phyloP scores from a whole-genome alignment of 2,113 vertebrate genomes.

The Gila orcuttii region DNA sequence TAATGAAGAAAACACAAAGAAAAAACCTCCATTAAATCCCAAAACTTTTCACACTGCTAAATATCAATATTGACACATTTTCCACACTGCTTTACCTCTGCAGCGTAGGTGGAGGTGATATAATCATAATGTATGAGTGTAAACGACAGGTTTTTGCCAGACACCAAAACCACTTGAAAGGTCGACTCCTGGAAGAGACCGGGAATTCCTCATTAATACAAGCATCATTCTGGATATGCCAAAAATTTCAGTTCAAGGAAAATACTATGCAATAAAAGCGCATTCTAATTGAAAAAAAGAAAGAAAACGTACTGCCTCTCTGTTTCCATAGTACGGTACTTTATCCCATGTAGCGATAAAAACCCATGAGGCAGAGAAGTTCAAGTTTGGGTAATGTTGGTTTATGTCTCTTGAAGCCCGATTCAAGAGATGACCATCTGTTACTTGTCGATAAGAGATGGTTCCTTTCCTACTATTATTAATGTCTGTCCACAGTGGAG shows the following conservation, averaged over 20 bases:
- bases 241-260: not conserved
- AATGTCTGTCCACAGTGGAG: slow-evolving; percentile 36
- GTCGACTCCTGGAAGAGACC: slow-evolving; percentile 9
- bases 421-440: not conserved
- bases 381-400: not conserved
- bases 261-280: not conserved
- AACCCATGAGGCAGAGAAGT: slow-evolving; percentile 34
- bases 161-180: slow-evolving; percentile 36
- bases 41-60: not conserved
- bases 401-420: slow-evolving; percentile 16
- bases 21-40: not conserved
- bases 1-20: not conserved
- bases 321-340: not conserved
- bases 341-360: slow-evolving; percentile 43
- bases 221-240: not conserved
- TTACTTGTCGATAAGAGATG: slow-evolving; percentile 25
- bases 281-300: not conserved
- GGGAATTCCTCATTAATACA: not conserved
- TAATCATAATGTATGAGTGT: slow-evolving; percentile 31
- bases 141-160: not conserved
- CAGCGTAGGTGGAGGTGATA: not conserved
- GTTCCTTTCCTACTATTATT: not conserved
- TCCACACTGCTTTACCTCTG: not conserved
- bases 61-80: not conserved
- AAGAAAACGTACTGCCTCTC: not conserved